Conservation (phyloP, 2,888 invertebrate genomes). For the Allophyes oxyacanthae region DNA sequence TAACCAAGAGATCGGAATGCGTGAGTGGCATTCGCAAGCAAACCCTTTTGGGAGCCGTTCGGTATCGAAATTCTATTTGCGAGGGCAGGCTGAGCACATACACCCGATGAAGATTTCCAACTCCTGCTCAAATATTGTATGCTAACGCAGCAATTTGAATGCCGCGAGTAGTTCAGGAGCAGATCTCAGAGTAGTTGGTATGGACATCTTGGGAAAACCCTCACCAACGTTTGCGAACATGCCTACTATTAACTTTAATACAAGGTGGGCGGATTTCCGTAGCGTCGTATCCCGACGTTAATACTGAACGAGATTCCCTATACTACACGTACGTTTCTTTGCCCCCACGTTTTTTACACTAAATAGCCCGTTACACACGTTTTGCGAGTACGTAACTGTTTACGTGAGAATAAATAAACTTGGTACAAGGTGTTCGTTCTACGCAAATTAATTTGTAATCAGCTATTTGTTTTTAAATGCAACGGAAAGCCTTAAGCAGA, state of each 20-base stretch:
- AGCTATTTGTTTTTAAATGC: not conserved
- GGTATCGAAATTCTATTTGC: constrained; percentile 77
- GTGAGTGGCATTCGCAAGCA: constrained; percentile 67
- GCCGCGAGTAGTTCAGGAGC: constrained; percentile 60
- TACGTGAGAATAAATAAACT: constrained; percentile 16
- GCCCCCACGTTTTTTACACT: constrained; percentile 18
- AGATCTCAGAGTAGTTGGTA: constrained; percentile 59
- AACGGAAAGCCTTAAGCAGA: not conserved
- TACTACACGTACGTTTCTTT: constrained; percentile 22
- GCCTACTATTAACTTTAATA: constrained; percentile 63
- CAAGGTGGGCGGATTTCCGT: constrained; percentile 58
- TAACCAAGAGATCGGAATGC: constrained; percentile 66
- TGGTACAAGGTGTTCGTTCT: not conserved
- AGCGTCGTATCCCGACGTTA: constrained; percentile 47
- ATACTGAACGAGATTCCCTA: constrained; percentile 59
- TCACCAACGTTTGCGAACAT: constrained; percentile 49
- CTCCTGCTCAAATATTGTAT: constrained; percentile 69
- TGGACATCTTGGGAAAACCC: constrained; percentile 68
- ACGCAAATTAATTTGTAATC: too few species aligned
- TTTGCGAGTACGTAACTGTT: constrained; percentile 26
- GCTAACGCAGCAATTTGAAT: constrained; percentile 76
- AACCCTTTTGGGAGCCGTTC: constrained; percentile 69
- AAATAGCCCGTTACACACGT: constrained; percentile 21
- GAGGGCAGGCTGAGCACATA: constrained; percentile 59
- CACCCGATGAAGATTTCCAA: constrained; percentile 63